A percentile compares a stretch with the other conserved stretches of the same genome.
Evolutionary conservation across 2,797 vertebrate species (phyloP).

Genomic region (Paguma larvata): DNA sequence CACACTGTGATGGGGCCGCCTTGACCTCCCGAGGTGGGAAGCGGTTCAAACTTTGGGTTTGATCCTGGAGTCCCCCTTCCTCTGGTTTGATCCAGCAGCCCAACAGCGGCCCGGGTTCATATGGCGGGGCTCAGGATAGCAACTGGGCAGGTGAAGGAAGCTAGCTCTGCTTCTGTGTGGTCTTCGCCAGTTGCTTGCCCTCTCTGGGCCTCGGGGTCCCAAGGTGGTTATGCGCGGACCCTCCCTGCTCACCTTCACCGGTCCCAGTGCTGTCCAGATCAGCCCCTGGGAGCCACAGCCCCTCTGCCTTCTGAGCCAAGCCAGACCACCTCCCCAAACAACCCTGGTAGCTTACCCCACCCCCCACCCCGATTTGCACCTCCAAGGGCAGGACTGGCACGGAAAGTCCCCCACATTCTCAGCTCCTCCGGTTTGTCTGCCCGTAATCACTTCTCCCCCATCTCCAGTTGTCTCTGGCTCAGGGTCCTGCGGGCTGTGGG

Average conservation of each 20-base stretch:
- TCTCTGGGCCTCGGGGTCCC: background rate
- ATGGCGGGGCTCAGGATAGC: background rate
- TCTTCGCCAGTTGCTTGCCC: background rate
- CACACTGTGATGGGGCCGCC: background rate
- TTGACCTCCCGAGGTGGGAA: background rate
- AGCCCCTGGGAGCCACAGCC: background rate
- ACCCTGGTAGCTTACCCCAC: background rate
- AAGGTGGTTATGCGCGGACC: background rate
- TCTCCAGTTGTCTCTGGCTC: slow-evolving; percentile 92
- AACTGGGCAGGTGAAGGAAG: background rate
- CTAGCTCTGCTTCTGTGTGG: background rate
- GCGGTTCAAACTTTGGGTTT: background rate
- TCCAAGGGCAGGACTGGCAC: background rate
- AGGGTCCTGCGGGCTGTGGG: slow-evolving; percentile 52
- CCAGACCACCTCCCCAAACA: background rate
- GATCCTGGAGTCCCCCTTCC: background rate
- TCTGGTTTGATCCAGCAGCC: background rate
- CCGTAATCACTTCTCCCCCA: background rate
- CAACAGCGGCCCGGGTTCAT: background rate
- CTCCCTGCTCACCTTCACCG: background rate
- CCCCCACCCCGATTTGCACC: background rate
- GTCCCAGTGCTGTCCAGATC: background rate
- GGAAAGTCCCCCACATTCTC: background rate
- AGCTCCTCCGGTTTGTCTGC: background rate
- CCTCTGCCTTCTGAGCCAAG: background rate